Percentiles rank a stretch among this genome's conserved stretches.
These are phyloP conservation scores for Desmophyllum pertusum DNA, from an alignment of 92 coral and sea anemone species.

Conservation along the genomic window DNA sequence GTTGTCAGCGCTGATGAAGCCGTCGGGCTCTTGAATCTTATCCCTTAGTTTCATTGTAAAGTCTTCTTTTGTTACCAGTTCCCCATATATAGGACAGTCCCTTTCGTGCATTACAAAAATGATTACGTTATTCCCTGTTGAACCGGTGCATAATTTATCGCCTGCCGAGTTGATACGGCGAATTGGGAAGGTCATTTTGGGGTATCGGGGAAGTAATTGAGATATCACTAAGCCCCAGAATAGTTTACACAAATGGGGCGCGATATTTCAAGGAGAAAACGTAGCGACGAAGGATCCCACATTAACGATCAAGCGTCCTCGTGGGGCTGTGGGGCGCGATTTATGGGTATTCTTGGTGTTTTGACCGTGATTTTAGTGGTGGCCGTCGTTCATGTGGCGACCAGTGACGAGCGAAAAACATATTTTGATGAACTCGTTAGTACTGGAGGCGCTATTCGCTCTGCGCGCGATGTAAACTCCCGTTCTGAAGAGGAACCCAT, in stretches of 20 bases:
- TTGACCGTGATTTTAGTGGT: slow-evolving; percentile 90
- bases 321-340: slow-evolving; percentile 78
- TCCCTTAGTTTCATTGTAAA: not conserved
- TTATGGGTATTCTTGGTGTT: slow-evolving; percentile 86
- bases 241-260: slow-evolving; percentile 51
- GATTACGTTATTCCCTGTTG: slow-evolving; percentile 43
- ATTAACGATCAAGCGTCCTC: slow-evolving; percentile 36
- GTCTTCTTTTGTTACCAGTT: slow-evolving; percentile 7
- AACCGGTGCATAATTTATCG: slow-evolving; percentile 43
- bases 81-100: not conserved
- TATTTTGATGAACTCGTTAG: slow-evolving; percentile 96
- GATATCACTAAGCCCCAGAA: slow-evolving; percentile 22
- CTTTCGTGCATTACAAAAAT: slow-evolving; percentile 27
- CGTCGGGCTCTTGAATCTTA: not conserved
- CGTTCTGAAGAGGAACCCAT: slow-evolving; percentile 25
- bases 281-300: slow-evolving; percentile 27
- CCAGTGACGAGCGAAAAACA: slow-evolving; percentile 89
- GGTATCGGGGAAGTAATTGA: slow-evolving; percentile 3
- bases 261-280: slow-evolving; percentile 53
- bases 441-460: slow-evolving; percentile 98
- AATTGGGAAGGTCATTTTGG: slow-evolving; percentile 36
- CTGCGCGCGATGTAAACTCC: slow-evolving; percentile 64
- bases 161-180: slow-evolving; percentile 30
- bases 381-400: slow-evolving; percentile 95
- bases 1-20: not conserved